Conservation (phyloP, 2,113 vertebrate genomes). For the Apteryx owenii region DNA sequence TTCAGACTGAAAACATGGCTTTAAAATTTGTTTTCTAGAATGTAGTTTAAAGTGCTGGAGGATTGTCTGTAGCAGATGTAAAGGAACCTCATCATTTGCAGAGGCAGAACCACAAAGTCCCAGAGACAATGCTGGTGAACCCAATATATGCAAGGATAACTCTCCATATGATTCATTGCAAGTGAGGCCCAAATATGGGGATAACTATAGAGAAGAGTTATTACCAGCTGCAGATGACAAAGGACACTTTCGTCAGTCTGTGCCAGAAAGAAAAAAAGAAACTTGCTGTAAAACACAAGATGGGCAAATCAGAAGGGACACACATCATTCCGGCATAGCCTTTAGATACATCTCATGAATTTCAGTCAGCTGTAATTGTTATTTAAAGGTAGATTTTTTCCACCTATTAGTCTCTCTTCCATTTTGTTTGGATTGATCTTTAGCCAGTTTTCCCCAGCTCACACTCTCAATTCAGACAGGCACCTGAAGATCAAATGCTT, state of each 20-base stretch:
- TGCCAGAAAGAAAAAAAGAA: background rate
- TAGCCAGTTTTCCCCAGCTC: constrained; percentile 1
- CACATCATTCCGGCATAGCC: background rate
- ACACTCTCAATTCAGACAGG: background rate
- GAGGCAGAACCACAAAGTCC: background rate
- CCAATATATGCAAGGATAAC: background rate
- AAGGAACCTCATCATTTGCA: background rate
- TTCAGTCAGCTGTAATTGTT: background rate
- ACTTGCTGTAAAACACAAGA: background rate
- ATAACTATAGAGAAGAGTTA: background rate
- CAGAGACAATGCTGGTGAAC: background rate
- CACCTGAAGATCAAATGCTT: constrained; percentile 26
- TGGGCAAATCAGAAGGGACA: background rate
- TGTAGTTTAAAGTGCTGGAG: background rate
- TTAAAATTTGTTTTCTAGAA: background rate
- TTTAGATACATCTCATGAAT: background rate
- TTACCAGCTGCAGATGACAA: background rate
- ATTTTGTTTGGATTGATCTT: constrained; percentile 10
- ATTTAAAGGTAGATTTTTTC: background rate
- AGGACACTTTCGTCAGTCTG: background rate
- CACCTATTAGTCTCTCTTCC: background rate
- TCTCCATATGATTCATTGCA: background rate
- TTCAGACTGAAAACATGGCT: background rate
- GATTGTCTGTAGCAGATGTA: background rate
- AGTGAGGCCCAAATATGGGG: background rate